These are phyloP conservation scores for Carettochelys insculpta DNA, from an alignment of 2,113 vertebrate species.

Conservation along the genomic window DNA sequence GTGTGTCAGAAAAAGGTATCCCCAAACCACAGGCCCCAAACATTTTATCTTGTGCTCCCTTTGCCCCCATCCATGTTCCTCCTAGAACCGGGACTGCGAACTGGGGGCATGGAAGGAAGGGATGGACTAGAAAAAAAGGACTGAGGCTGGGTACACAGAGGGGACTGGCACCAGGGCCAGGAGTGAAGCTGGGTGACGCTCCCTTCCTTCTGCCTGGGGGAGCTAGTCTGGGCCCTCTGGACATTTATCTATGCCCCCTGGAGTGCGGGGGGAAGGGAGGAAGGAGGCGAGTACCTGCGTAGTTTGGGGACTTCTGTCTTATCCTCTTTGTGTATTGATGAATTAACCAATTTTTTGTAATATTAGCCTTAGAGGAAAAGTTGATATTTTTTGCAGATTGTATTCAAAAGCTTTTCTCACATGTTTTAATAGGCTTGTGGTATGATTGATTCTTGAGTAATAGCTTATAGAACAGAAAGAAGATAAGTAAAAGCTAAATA, in stretches of 20 bases:
- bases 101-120: fast-evolving
- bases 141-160: too few relatives aligned
- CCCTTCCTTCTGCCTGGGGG: too few relatives aligned
- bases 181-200: too few relatives aligned
- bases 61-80: too few relatives aligned
- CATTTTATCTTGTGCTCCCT: too few relatives aligned
- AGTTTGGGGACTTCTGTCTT: neutral
- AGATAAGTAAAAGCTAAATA: neutral
- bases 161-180: too few relatives aligned
- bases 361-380: neutral
- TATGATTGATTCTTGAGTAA: neutral
- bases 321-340: neutral
- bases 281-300: too few relatives aligned
- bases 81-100: too few relatives aligned
- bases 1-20: neutral
- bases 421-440: neutral
- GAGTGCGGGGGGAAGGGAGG: too few relatives aligned
- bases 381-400: neutral
- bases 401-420: neutral
- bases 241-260: too few relatives aligned
- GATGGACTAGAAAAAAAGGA: too few relatives aligned
- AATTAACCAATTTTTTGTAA: neutral
- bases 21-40: neutral
- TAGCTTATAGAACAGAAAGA: neutral
- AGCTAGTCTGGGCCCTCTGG: too few relatives aligned